Conservation (phyloP, 2,113 vertebrate genomes). For the Apteryx owenii region DNA sequence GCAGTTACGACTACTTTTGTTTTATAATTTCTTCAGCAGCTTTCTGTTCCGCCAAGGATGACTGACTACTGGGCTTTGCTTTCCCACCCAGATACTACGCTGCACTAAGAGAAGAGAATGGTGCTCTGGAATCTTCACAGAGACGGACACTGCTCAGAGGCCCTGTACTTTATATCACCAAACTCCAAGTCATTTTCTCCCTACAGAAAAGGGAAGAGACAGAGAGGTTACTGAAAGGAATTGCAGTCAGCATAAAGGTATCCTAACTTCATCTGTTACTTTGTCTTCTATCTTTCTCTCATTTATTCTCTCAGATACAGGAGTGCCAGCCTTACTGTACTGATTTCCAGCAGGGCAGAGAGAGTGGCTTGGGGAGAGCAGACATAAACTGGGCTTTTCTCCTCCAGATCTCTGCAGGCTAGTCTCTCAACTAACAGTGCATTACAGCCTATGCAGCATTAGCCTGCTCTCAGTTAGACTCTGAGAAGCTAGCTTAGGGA, state of each 20-base stretch:
- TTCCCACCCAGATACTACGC: not conserved
- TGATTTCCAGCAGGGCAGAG: not conserved
- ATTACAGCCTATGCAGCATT: fast-evolving
- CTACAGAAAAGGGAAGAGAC: not conserved
- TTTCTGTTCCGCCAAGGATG: not conserved
- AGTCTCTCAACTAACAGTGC: not conserved
- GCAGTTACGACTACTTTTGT: not conserved
- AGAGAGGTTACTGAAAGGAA: not conserved
- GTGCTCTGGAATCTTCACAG: not conserved
- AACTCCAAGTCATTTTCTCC: not conserved
- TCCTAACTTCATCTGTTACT: not conserved
- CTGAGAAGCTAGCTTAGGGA: not conserved
- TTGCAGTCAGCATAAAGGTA: not conserved
- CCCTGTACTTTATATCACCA: not conserved
- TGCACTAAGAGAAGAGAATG: not conserved
- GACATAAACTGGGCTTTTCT: not conserved
- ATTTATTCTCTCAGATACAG: not conserved
- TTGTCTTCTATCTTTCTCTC: not conserved
- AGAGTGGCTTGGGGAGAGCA: not conserved
- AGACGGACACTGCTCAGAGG: not conserved
- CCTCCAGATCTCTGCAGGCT: not conserved
- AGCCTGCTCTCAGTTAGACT: not conserved
- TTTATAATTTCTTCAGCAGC: not conserved
- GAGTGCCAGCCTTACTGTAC: not conserved
- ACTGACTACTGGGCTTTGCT: not conserved